Percentiles rank a stretch among this genome's conserved stretches.
phyloP scores from a whole-genome alignment of 2,888 invertebrate genomes.

The Drosophila borealis region DNA sequence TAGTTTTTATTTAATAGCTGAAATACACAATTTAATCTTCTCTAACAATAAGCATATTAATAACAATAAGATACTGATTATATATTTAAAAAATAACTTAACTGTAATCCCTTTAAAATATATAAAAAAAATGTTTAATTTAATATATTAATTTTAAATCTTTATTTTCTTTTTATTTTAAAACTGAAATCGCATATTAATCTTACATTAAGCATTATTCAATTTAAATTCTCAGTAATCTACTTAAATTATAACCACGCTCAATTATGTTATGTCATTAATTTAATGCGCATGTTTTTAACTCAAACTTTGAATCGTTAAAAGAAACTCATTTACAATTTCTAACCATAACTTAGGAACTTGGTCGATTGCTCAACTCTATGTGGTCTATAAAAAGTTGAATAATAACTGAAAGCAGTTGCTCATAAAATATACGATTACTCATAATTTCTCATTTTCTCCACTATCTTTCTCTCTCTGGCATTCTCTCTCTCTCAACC shows the following conservation, averaged over 20 bases:
- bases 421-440: conserved; percentile 32
- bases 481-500: conserved; percentile 7
- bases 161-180: too few relatives aligned
- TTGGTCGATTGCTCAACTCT: conserved; percentile 23
- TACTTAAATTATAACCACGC: not conserved
- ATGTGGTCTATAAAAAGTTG: conserved; percentile 16
- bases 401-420: conserved; percentile 27
- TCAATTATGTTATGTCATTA: conserved; percentile 9
- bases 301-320: conserved; percentile 28
- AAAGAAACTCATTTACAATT: conserved; percentile 30
- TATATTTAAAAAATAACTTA: not conserved
- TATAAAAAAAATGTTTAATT: too few relatives aligned
- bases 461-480: conserved; percentile 2
- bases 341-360: conserved; percentile 23
- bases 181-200: too few relatives aligned
- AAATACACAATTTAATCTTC: too few relatives aligned
- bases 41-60: too few relatives aligned
- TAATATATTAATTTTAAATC: too few relatives aligned
- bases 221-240: not conserved
- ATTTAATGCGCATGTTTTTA: conserved; percentile 51
- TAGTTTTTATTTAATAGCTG: too few relatives aligned
- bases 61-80: not conserved
- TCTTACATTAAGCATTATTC: too few relatives aligned
- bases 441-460: conserved; percentile 38
- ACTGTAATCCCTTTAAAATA: too few relatives aligned